These are phyloP conservation scores for Kryphioiulus occultus DNA, from an alignment of 2,888 invertebrate genomes.

Conservation along the genomic window DNA sequence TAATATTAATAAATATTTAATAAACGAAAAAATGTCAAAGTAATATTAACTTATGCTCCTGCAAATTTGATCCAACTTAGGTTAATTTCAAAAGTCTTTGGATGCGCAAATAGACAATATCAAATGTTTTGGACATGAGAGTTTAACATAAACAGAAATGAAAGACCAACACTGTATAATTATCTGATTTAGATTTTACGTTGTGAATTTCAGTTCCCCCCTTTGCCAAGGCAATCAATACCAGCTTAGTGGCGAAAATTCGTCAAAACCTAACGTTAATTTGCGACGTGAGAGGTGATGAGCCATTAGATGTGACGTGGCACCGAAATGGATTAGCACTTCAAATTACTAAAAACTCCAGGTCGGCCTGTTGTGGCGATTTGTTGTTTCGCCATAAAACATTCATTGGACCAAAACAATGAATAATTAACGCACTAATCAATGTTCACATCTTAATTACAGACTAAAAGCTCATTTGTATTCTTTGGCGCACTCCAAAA, in stretches of 20 bases:
- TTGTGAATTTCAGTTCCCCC: slow-evolving; percentile 49
- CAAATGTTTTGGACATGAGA: neutral
- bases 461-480: slow-evolving; percentile 37
- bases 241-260: slow-evolving; percentile 43
- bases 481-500: slow-evolving; percentile 33
- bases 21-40: no score
- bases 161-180: neutral
- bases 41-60: no score
- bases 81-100: neutral
- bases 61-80: no score
- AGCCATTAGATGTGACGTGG: slow-evolving; percentile 51
- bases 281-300: slow-evolving; percentile 51
- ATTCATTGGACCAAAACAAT: neutral
- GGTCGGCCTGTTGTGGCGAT: slow-evolving; percentile 40
- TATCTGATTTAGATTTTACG: neutral
- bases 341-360: slow-evolving; percentile 46
- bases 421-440: neutral
- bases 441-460: slow-evolving; percentile 27
- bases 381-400: slow-evolving; percentile 17
- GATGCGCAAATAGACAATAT: neutral
- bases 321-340: slow-evolving; percentile 43
- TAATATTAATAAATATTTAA: no score
- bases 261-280: slow-evolving; percentile 49
- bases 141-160: neutral
- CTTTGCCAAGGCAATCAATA: slow-evolving; percentile 43